phyloP scores from a whole-genome alignment of 2,113 vertebrate species.

The Motacilla tschutschensis region DNA sequence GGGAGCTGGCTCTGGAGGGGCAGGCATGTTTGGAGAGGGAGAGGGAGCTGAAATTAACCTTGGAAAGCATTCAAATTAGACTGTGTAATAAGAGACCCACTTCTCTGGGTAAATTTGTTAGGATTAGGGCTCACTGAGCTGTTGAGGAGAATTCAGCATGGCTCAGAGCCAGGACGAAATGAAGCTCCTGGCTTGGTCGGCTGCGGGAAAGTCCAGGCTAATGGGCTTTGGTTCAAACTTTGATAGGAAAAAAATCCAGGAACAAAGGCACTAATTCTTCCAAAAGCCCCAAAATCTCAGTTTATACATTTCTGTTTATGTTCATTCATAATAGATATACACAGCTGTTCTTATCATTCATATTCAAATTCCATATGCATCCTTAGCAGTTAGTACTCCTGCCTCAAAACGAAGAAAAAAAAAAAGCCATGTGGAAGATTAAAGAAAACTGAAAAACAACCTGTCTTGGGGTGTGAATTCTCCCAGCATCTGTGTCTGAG shows the following conservation, averaged over 20 bases:
- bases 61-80: constrained; percentile 69
- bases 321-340: constrained; percentile 74
- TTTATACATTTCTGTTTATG: constrained; percentile 75
- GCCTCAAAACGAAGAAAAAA: not conserved
- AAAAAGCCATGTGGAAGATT: not conserved
- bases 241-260: constrained; percentile 71
- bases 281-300: constrained; percentile 71
- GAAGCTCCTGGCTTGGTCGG: constrained; percentile 64
- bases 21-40: constrained; percentile 4
- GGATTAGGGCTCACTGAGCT: constrained; percentile 72
- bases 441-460: not conserved
- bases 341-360: constrained; percentile 75
- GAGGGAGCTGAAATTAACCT: constrained; percentile 65
- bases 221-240: constrained; percentile 69
- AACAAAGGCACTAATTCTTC: constrained; percentile 75
- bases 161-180: constrained; percentile 63
- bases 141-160: constrained; percentile 64
- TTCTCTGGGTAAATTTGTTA: constrained; percentile 73
- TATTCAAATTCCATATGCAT: constrained; percentile 70
- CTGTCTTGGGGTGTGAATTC: not conserved
- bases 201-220: constrained; percentile 63
- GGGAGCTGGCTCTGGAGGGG: not conserved
- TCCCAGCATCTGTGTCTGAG: not conserved
- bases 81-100: constrained; percentile 71
- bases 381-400: constrained; percentile 54